A percentile compares a stretch with the other conserved stretches of the same genome.
phyloP scores from a whole-genome alignment of 1,140 invertebrate species.

The Asbolus verrucosus region DNA sequence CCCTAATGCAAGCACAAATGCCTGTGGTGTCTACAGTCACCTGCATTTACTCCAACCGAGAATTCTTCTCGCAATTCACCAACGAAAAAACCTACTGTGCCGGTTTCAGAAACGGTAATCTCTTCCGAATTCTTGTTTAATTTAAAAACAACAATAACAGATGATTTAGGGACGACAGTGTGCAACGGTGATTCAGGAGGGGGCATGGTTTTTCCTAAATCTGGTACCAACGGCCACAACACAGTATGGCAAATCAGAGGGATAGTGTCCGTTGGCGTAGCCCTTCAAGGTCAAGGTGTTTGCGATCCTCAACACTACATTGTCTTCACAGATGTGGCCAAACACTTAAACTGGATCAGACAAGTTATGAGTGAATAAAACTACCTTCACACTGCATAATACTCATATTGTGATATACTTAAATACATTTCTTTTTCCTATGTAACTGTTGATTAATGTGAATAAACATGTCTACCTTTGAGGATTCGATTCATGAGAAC shows the following conservation, averaged over 20 bases:
- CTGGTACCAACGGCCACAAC: conserved; percentile 62
- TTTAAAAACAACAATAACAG: conserved; percentile 18
- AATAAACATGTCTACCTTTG: conserved; percentile 77
- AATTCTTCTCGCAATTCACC: conserved; percentile 68
- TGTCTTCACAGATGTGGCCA: conserved; percentile 70
- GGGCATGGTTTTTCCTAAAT: conserved; percentile 67
- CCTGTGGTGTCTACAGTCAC: conserved; percentile 59
- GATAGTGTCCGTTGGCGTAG: conserved; percentile 68
- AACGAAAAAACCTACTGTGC: conserved; percentile 74
- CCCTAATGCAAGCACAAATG: conserved; percentile 63
- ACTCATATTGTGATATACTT: conserved; percentile 27
- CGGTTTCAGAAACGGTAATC: conserved; percentile 65
- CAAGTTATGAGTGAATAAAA: conserved; percentile 23
- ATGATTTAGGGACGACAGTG: conserved; percentile 67
- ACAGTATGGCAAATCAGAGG: conserved; percentile 69
- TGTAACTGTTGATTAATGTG: conserved; percentile 77
- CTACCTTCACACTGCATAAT: not conserved
- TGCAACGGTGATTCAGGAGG: conserved; percentile 74
- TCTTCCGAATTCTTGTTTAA: not conserved
- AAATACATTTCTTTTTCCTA: conserved; percentile 15
- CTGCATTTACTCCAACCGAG: conserved; percentile 62
- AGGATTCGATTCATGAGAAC: conserved; percentile 81
- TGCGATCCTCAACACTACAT: conserved; percentile 69
- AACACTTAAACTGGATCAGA: conserved; percentile 54
- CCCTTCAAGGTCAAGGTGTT: conserved; percentile 61